Percentiles rank a stretch among this genome's conserved stretches.
phyloP scores from a whole-genome alignment of 2,797 vertebrate species.

The Melanotaenia pygmaea region DNA sequence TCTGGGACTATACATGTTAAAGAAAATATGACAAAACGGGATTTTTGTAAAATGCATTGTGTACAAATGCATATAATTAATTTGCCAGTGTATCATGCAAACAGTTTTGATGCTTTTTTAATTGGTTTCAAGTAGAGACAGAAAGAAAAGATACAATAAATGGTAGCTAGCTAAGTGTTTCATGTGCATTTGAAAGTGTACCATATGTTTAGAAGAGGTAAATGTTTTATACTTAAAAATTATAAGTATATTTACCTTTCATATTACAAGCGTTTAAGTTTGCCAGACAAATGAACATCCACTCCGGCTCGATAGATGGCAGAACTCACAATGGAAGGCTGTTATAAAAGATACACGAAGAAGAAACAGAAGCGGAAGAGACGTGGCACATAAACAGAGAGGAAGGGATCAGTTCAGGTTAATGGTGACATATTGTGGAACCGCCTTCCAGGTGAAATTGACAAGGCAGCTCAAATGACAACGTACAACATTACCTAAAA shows the following conservation, averaged over 20 bases:
- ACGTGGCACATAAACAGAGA: conserved; percentile 79
- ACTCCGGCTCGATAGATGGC: conserved; percentile 51
- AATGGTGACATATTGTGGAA: conserved; percentile 43
- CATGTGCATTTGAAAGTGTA: no score
- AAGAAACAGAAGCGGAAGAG: conserved; percentile 70
- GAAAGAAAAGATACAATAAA: background rate
- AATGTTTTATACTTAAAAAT: background rate
- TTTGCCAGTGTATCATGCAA: background rate
- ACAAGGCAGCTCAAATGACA: conserved; percentile 60
- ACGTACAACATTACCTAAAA: conserved; percentile 21
- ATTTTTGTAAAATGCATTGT: background rate
- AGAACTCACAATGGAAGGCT: background rate
- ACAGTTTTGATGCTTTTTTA: background rate
- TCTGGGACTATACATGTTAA: background rate
- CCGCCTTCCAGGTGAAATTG: conserved; percentile 2
- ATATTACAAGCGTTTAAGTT: background rate
- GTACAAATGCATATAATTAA: background rate
- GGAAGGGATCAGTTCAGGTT: conserved; percentile 46
- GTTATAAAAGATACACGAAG: conserved; percentile 25
- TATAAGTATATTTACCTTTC: background rate
- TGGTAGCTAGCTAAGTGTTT: background rate
- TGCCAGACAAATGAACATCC: background rate
- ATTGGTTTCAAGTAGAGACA: background rate
- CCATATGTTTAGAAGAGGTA: background rate
- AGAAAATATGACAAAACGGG: background rate